Evolutionary conservation across 30 jellyfish, hydroid and myxozoan species (phyloP).

Genomic region (Hydra vulgaris): DNA sequence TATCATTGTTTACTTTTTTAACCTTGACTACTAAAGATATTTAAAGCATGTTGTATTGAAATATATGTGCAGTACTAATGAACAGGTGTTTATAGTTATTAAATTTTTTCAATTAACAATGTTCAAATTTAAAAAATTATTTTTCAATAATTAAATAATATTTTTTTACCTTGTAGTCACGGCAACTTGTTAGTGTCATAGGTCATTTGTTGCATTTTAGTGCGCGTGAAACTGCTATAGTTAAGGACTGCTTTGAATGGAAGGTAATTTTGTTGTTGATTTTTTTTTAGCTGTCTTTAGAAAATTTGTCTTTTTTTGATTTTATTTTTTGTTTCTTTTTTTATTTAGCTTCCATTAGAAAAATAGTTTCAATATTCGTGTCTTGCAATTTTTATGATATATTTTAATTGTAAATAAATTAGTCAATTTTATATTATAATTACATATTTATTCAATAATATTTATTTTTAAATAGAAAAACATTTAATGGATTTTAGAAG

Average conservation of each 20-base stretch:
- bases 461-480: not conserved
- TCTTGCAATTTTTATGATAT: not conserved
- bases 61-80: slow-evolving; percentile 96
- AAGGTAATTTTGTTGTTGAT: slow-evolving; percentile 57
- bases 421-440: not conserved
- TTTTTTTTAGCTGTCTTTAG: too few species aligned
- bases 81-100: slow-evolving; percentile 55
- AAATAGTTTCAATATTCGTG: not conserved
- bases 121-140: not conserved
- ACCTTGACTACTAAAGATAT: slow-evolving; percentile 35
- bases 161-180: slow-evolving; percentile 48
- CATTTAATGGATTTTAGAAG: too few species aligned
- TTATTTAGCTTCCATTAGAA: slow-evolving; percentile 14
- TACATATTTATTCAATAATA: too few species aligned
- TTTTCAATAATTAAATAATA: not conserved
- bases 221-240: slow-evolving; percentile 70
- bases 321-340: not conserved
- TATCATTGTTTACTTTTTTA: not conserved
- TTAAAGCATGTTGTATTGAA: slow-evolving; percentile 79
- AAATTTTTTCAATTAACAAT: not conserved
- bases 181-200: slow-evolving; percentile 87
- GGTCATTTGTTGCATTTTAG: slow-evolving; percentile 86
- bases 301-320: slow-evolving; percentile 12
- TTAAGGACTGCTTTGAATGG: slow-evolving; percentile 71
- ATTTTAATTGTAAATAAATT: not conserved